Percentiles rank a stretch among this genome's conserved stretches.
Evolutionary conservation across 2,113 vertebrate species (phyloP).

Genomic region (Pseudorhombus dupliciocellatus): DNA sequence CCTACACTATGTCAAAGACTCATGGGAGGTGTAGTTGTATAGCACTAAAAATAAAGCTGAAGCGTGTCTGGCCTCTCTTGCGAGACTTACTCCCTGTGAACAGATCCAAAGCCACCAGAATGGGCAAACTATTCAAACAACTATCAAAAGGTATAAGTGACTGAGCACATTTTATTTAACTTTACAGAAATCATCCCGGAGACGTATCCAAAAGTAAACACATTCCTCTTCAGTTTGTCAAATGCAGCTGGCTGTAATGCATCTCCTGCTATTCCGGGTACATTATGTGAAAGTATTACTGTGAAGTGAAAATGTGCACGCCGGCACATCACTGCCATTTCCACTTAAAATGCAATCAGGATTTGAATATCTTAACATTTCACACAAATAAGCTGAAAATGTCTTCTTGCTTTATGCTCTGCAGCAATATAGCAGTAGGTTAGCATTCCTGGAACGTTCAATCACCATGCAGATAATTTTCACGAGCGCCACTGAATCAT

Average conservation of each 20-base stretch:
- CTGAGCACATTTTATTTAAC: slow-evolving; percentile 47
- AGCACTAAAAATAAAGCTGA: not conserved
- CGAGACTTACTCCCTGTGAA: not conserved
- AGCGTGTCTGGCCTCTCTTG: slow-evolving; percentile 8
- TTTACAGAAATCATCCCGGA: slow-evolving; percentile 23
- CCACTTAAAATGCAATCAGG: slow-evolving; percentile 45
- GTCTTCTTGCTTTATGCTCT: slow-evolving; percentile 51
- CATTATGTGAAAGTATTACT: slow-evolving; percentile 27
- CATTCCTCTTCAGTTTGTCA: slow-evolving; percentile 16
- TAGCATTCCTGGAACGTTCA: slow-evolving; percentile 69
- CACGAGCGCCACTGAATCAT: slow-evolving; percentile 71
- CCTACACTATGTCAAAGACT: slow-evolving; percentile 5
- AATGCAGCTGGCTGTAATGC: slow-evolving; percentile 31
- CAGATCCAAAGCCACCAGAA: slow-evolving; percentile 1
- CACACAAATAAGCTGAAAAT: slow-evolving; percentile 40
- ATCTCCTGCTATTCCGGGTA: slow-evolving; percentile 13
- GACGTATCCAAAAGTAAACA: slow-evolving; percentile 21
- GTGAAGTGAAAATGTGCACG: slow-evolving; percentile 22
- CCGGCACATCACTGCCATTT: slow-evolving; percentile 27
- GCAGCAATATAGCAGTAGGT: slow-evolving; percentile 49
- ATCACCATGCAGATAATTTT: slow-evolving; percentile 76
- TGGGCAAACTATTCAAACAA: slow-evolving; percentile 12
- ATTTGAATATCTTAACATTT: slow-evolving; percentile 65
- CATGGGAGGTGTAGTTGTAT: slow-evolving; percentile 8
- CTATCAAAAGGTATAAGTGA: slow-evolving; percentile 27